Base-by-base conservation (phyloP, 1,140 invertebrate species). In the Diploscapter pachys region DNA sequence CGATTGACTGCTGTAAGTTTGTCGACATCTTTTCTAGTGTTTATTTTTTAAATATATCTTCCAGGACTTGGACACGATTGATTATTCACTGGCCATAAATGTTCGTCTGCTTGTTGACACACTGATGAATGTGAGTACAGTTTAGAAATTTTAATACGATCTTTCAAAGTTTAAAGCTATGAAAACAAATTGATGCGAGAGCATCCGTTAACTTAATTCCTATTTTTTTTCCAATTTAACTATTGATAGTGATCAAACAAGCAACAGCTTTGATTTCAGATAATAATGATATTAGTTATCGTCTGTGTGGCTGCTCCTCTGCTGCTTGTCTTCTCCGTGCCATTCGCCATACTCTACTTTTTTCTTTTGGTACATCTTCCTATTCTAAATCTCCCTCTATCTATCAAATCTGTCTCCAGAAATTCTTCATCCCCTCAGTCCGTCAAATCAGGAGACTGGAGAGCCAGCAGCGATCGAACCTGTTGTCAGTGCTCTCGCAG, bases 371-470 rank as follows among this genome's bases (percentile, higher is more conserved):
- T 31, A 31, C 31, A 31, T 31, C 31, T 31, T 31, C 31, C 31
- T 31, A 31, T 31, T 31, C 31, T 31, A 31, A 31, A 31, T 31
- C 31, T 31, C 31, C 31, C 31, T 31, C 31, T 31, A 31, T 31
- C 31, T 31, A 31, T 31, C 31, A 31, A 31, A 31, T 31, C 31
- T 31, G 31, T 31, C 31, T 31, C 31, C 31, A 31, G 31, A 68
- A 68, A 54, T 55, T 52, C 8, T 68, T 68, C 52, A 48, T 68
- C 51, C 52, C 9, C 6, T 55, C 66, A 5, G 56, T 55, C 6
- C 9, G 66, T 5, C 66, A 68, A 53, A 68, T 68, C 51, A 6
- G 66, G 56, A 68, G 66, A 53, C 53, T 68, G 53, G 66, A 68
- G 52, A 68, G 66, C 48, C 6, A 52, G 6, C 53, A 53, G 51